phyloP scores from a whole-genome alignment of 2,888 invertebrate species.

The Apoda limacodes region DNA sequence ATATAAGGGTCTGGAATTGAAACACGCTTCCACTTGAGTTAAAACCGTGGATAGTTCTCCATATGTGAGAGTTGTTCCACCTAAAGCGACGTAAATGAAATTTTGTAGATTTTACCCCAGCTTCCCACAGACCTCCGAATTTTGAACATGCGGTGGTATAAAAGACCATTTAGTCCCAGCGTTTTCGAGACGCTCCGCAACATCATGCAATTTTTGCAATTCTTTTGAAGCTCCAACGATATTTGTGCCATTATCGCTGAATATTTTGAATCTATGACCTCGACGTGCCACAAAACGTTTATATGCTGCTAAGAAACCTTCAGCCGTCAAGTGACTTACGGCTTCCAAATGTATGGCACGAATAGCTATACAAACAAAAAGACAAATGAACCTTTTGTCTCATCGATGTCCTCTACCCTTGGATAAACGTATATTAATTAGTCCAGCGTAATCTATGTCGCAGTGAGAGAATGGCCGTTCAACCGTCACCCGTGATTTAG shows the following conservation, averaged over 20 bases:
- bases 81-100: constrained; percentile 20
- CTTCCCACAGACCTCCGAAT: constrained; percentile 12
- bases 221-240: too few species aligned
- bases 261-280: too few species aligned
- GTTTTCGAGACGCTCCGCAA: too few species aligned
- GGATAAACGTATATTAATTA: neutral
- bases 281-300: too few species aligned
- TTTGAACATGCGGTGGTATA: constrained; percentile 11
- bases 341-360: constrained; percentile 1
- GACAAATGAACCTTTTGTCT: constrained; percentile 1
- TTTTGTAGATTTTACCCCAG: constrained; percentile 12
- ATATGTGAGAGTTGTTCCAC: constrained; percentile 20
- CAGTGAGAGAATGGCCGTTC: too few species aligned
- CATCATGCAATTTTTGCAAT: too few species aligned
- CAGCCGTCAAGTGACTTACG: constrained; percentile 1
- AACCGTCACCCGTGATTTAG: too few species aligned
- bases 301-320: too few species aligned
- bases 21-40: constrained; percentile 20
- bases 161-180: constrained; percentile 15
- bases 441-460: neutral
- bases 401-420: constrained; percentile 1
- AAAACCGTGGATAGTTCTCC: too few species aligned
- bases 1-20: constrained; percentile 21
- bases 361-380: constrained; percentile 1
- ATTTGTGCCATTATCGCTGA: too few species aligned